Base-by-base conservation (phyloP, 2,797 vertebrate species). In the Pangasius larnaudii region DNA sequence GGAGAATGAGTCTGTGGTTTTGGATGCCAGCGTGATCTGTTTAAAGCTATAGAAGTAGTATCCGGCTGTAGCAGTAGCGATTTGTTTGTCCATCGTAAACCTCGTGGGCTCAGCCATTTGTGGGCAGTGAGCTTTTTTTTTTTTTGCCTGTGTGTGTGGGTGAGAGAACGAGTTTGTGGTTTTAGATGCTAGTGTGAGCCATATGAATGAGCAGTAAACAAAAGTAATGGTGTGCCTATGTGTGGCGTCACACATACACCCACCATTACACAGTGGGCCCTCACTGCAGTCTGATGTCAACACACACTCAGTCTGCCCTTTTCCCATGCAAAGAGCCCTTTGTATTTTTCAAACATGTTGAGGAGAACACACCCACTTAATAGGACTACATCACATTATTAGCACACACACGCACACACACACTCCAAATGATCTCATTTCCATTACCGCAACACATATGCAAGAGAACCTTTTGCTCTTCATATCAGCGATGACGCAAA, bases 181-280 rank as follows among this genome's bases (percentile, higher is more conserved):
- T 88, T 83, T 89, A 77, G 78, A 89, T 46, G 49, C 14, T 51
- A 71, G 33, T 88, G 30, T 46, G 33, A 81, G 93, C 91, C 84
- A 90, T 93, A 95, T 94, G 93, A 95, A 95, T 95, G 95, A 95
- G 96, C 95, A 95, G 95, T 94, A 94, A 95, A 95, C 95, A 95
- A 95, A 93, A 93, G 91, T 88, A 88, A 91, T 91, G 92, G 91
- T 94, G 94, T 92, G 81, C 82, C 74, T 85, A 33, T 85, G 87
- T 79, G 84, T 79, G 77, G 67, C 51, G 19, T 81, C 86, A 89
- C 78, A 39, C 88, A 86, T 82, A 89, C 85, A 27, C 88, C 86
- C 91, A 87, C 53, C 58, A 82, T 71, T 78, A 83, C 61, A 77
- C 65, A 88, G 77, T 82, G 46, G 71, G 58, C 59, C 27, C 56